Evolutionary conservation across 2,888 invertebrate genomes (phyloP).

Genomic region (Neoscelio sp.): DNA sequence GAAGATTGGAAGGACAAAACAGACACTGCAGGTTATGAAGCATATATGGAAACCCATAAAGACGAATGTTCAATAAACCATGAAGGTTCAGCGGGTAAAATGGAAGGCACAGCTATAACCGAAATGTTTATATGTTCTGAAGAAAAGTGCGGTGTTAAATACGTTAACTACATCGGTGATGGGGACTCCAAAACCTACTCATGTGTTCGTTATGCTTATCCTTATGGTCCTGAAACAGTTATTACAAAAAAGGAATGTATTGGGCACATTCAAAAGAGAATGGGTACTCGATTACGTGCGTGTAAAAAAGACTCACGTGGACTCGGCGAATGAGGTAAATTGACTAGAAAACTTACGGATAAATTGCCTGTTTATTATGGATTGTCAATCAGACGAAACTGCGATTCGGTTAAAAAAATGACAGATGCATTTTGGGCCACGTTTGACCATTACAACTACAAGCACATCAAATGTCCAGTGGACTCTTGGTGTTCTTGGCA

Average conservation of each 20-base stretch:
- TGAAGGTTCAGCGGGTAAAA: constrained; percentile 52
- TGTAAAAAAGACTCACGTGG: constrained; percentile 24
- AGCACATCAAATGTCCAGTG: constrained; percentile 31
- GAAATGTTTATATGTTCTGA: constrained; percentile 56
- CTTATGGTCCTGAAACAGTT: constrained; percentile 32
- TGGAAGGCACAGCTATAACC: constrained; percentile 48
- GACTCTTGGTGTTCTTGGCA: constrained; percentile 66
- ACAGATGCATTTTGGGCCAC: constrained; percentile 50
- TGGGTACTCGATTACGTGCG: constrained; percentile 56
- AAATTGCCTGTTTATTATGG: constrained; percentile 25
- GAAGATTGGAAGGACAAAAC: constrained; percentile 53
- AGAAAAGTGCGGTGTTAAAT: constrained; percentile 36
- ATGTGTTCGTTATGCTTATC: constrained; percentile 17
- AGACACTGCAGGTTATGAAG: constrained; percentile 38
- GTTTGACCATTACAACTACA: constrained; percentile 30
- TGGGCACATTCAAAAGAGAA: constrained; percentile 57
- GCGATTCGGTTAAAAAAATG: constrained; percentile 34
- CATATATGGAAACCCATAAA: constrained; percentile 46
- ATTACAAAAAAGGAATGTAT: constrained; percentile 39
- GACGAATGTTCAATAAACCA: constrained; percentile 42
- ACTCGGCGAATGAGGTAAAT: constrained; percentile 37
- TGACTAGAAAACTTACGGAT: constrained; percentile 14
- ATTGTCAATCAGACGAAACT: constrained; percentile 16
- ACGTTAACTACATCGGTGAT: constrained; percentile 59
- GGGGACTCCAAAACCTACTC: constrained; percentile 58